phyloP scores from a whole-genome alignment of 2,113 vertebrate species.

The Antigone vipio region DNA sequence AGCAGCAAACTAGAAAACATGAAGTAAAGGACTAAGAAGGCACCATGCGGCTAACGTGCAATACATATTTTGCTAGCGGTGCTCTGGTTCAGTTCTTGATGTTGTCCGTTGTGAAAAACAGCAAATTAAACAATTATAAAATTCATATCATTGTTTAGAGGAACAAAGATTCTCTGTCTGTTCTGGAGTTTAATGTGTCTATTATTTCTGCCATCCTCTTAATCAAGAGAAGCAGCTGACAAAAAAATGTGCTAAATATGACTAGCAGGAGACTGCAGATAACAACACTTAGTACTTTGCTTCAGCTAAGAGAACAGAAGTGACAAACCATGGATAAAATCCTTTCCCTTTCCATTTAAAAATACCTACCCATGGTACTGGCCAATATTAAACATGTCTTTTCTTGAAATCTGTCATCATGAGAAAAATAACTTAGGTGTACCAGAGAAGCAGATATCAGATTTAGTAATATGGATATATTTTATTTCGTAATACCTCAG shows the following conservation, averaged over 20 bases:
- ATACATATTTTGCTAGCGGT: neutral
- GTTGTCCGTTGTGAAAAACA: constrained; percentile 7
- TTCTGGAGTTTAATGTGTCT: neutral
- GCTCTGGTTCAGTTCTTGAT: constrained; percentile 1
- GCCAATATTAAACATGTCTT: neutral
- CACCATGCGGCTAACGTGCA: constrained; percentile 28
- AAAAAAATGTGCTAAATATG: neutral
- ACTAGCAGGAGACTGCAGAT: neutral
- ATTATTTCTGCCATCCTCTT: neutral
- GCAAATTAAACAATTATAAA: constrained; percentile 30
- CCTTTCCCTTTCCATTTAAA: neutral
- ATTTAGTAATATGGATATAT: neutral
- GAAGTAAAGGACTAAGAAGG: constrained; percentile 18
- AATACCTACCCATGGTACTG: neutral
- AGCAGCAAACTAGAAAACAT: neutral
- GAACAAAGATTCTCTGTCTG: neutral
- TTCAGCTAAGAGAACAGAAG: neutral
- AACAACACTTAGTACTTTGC: neutral
- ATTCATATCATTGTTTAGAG: constrained; percentile 18
- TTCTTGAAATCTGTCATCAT: neutral
- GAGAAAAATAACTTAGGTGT: neutral
- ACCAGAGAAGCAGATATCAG: neutral
- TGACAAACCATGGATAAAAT: neutral
- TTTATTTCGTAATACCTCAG: neutral
- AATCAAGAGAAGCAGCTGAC: constrained; percentile 6